Evolutionary conservation across 2,797 vertebrate species (phyloP).

Genomic region (Melanotaenia maccullochi): DNA sequence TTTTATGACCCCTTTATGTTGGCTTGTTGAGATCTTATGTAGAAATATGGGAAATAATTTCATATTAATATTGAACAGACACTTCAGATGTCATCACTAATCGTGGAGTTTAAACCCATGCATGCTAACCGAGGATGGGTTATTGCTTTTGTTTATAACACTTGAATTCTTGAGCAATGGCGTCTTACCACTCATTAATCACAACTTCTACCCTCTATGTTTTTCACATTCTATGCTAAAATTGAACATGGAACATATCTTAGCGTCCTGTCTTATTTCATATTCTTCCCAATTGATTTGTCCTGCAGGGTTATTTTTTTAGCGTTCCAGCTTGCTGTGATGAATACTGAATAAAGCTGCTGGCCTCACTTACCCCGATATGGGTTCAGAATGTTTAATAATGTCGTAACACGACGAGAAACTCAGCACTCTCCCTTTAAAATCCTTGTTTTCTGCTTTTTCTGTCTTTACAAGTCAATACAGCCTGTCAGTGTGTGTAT

Average conservation of each 20-base stretch:
- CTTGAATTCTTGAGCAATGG: conserved; percentile 34
- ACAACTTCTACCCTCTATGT: conserved; percentile 50
- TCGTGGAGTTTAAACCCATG: too few relatives aligned
- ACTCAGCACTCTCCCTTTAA: conserved; percentile 21
- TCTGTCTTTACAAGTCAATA: conserved; percentile 40
- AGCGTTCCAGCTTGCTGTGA: conserved; percentile 28
- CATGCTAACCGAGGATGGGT: too few relatives aligned
- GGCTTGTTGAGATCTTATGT: background rate
- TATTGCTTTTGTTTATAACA: background rate
- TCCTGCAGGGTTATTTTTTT: conserved; percentile 35
- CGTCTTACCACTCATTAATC: conserved; percentile 46
- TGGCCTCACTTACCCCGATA: conserved; percentile 45
- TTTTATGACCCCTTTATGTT: background rate
- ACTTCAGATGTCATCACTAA: conserved; percentile 1
- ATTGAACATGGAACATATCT: conserved; percentile 32
- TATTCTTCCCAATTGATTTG: conserved; percentile 46
- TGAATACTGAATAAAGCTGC: conserved; percentile 57
- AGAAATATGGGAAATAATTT: background rate
- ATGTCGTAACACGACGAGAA: conserved; percentile 57
- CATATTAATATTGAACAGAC: background rate
- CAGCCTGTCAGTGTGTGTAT: conserved; percentile 13
- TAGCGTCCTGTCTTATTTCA: background rate
- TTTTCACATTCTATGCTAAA: conserved; percentile 19
- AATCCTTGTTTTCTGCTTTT: conserved; percentile 40
- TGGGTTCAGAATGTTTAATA: conserved; percentile 55